phyloP scores from a whole-genome alignment of 2,888 invertebrate genomes.

The Hedychridium roseum region DNA sequence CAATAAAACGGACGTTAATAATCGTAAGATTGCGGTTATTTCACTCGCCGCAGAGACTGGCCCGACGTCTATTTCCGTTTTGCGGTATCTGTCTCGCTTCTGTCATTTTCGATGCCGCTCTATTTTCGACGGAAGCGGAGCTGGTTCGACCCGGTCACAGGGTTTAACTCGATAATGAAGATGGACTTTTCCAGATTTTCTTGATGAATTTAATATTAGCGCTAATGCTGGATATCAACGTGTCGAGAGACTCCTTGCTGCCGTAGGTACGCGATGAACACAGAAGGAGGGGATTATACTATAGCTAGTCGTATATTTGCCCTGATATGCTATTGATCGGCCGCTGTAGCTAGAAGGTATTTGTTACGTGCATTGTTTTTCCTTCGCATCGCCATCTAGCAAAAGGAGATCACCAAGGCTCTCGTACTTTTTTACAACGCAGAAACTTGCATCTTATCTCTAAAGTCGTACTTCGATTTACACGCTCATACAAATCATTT shows the following conservation, averaged over 20 bases:
- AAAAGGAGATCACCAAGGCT: constrained; percentile 46
- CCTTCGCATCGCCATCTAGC: constrained; percentile 54
- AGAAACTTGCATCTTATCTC: neutral
- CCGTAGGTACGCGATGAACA: neutral
- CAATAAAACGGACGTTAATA: no score
- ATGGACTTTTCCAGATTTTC: constrained; percentile 50
- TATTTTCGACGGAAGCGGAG: constrained; percentile 46
- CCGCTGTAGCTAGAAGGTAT: constrained; percentile 36
- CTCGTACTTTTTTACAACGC: constrained; percentile 37
- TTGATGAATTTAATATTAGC: constrained; percentile 46
- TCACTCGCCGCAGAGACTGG: no score
- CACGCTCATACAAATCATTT: no score
- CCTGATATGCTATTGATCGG: constrained; percentile 40
- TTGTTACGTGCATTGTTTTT: constrained; percentile 46
- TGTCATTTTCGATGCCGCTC: constrained; percentile 36
- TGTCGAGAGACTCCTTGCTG: no score
- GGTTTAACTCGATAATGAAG: constrained; percentile 55
- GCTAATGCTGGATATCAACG: constrained; percentile 9
- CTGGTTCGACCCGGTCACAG: constrained; percentile 51
- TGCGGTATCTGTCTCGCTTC: constrained; percentile 32
- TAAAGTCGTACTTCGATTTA: neutral
- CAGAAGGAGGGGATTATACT: constrained; percentile 16
- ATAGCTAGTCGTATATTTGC: no score
- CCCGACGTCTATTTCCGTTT: constrained; percentile 39
- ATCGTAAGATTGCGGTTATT: no score